Evolutionary conservation across 1,140 invertebrate genomes (phyloP).

Genomic region (Bombus cullumanus): DNA sequence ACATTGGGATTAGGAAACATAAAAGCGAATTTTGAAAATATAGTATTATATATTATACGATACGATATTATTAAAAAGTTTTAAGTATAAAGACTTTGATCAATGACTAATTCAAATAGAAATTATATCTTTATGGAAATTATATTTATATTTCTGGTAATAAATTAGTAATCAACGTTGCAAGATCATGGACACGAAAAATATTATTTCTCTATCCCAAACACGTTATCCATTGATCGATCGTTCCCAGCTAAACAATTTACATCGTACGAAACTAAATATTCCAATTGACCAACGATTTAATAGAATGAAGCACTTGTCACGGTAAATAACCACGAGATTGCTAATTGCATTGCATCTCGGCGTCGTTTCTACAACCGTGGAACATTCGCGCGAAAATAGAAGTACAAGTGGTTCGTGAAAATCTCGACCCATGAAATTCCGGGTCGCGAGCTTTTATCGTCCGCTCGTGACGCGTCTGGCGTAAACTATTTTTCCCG

Average conservation of each 20-base stretch:
- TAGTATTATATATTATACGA: no score
- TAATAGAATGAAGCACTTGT: background rate
- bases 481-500: slow-evolving; percentile 48
- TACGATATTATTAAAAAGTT: no score
- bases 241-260: background rate
- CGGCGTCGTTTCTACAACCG: background rate
- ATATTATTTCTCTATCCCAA: background rate
- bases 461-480: slow-evolving; percentile 42
- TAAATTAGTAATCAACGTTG: background rate
- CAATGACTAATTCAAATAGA: no score
- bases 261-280: slow-evolving; percentile 1
- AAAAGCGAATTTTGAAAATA: no score
- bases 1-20: no score
- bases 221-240: background rate
- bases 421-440: slow-evolving; percentile 32
- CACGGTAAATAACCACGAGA: background rate
- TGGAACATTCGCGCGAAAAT: background rate
- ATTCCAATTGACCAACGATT: background rate
- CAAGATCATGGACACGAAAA: background rate
- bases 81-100: no score
- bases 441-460: slow-evolving; percentile 50
- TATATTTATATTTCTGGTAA: no score
- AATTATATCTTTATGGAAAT: no score
- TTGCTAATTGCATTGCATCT: slow-evolving; percentile 18
- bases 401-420: slow-evolving; percentile 14